These are phyloP conservation scores for Drosophila pseudoananassae DNA, from an alignment of 1,140 invertebrate species.

Conservation along the genomic window DNA sequence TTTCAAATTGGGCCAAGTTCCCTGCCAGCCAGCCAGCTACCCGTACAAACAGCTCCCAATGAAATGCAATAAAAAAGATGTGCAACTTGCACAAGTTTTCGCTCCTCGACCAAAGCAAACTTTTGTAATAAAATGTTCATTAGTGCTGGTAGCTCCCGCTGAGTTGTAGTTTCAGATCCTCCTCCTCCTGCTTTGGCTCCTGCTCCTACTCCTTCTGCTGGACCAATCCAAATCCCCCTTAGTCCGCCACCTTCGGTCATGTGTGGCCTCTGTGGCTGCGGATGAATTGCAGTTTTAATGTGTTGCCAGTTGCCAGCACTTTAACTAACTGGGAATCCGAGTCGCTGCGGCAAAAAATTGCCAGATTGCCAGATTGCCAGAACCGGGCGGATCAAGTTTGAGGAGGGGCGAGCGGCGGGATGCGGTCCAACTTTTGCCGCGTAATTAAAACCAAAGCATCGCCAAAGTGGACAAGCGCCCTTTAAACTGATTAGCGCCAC, in stretches of 20 bases:
- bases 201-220: not conserved
- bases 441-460: conserved; percentile 81
- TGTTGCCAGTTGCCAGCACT: conserved; percentile 78
- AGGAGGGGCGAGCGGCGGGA: not conserved
- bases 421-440: conserved; percentile 73
- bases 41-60: conserved; percentile 18
- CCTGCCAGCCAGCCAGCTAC: conserved; percentile 25
- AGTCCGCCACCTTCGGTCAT: conserved; percentile 14
- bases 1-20: conserved; percentile 66
- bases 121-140: conserved; percentile 81
- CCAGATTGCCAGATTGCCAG: conserved; percentile 42
- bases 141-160: conserved; percentile 71
- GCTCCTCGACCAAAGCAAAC: conserved; percentile 50
- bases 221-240: conserved; percentile 10
- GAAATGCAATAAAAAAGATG: conserved; percentile 64
- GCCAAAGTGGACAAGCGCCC: conserved; percentile 78
- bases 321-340: conserved; percentile 69
- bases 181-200: not conserved
- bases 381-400: not conserved
- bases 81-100: conserved; percentile 49
- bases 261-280: conserved; percentile 65
- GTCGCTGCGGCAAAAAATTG: conserved; percentile 27
- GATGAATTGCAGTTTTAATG: conserved; percentile 80
- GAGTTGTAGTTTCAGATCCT: conserved; percentile 40
- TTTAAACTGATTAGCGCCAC: conserved; percentile 76